These are phyloP conservation scores for Schizaphis graminum DNA, from an alignment of 2,888 invertebrate species.

Conservation along the genomic window DNA sequence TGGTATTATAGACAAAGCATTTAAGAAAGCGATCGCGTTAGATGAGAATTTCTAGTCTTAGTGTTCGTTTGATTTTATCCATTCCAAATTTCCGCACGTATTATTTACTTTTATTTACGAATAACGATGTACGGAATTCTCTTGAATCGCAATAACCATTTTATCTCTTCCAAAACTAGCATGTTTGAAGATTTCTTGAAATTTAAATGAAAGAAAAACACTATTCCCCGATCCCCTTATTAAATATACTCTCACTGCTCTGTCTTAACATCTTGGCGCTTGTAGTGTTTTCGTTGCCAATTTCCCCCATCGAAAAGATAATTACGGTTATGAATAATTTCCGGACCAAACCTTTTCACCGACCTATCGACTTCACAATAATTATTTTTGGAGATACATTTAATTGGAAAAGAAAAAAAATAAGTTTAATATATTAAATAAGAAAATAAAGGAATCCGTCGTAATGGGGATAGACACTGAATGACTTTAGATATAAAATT, in stretches of 20 bases:
- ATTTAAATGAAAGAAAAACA: conserved; percentile 55
- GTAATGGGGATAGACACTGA: not conserved
- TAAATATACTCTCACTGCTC: not conserved
- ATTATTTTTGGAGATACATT: not conserved
- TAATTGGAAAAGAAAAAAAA: conserved; percentile 12
- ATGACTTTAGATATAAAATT: conserved; percentile 28
- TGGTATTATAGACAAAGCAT: not conserved
- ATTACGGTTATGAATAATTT: conserved; percentile 60
- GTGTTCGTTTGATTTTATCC: conserved; percentile 23
- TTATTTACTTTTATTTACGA: conserved; percentile 38
- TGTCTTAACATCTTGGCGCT: not conserved
- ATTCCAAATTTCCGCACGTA: conserved; percentile 25
- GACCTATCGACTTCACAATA: not conserved
- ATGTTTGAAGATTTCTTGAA: not conserved
- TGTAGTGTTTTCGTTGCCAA: conserved; percentile 23
- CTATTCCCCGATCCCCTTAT: not conserved
- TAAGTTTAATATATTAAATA: not conserved
- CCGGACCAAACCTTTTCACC: not conserved
- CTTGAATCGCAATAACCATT: not conserved
- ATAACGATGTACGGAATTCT: conserved; percentile 32
- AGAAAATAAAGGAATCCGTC: not conserved
- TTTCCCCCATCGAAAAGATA: not conserved
- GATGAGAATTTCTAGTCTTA: not conserved
- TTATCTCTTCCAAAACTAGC: not conserved
- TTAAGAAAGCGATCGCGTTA: not conserved